Evolutionary conservation across 2,113 vertebrate genomes (phyloP), one percentile per base, ranked within the genome.

Genomic region (Gulo gulo): DNA sequence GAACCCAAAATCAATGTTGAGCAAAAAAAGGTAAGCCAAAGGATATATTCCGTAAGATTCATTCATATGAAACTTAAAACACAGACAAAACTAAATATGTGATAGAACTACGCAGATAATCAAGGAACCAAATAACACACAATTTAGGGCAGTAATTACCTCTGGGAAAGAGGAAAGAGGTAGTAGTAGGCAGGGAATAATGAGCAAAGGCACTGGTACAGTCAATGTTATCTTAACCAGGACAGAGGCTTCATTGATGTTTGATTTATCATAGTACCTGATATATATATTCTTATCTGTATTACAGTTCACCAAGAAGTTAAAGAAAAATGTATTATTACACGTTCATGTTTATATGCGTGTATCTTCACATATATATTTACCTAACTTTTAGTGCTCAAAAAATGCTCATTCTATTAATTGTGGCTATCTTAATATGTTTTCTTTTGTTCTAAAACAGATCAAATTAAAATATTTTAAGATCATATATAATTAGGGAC

Each of bases 1-100:
- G 29, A 57, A 10, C 23, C 0, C 4, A 34, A 57, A 34, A 39
- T 20, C 1, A 93, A 52, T 12, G 42, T 26, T 76, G 36, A 63
- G 29, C 39, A 50, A 55, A 83, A 89, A 96, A 90, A 5, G 21
- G 5, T 14, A 93, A 96, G 39, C 34, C 23, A 47, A 95, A 87
- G 24, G 39, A 61, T 23, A 80, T 47, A 93, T 45, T 63, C 6
- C 6, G 1, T 42, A 78, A 34, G n/a, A 89, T 20, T 85, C 39
- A 69, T 42, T 95, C 65, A 76, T 47, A 73, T 2, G 71, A 57
- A 95, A 94, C 59, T 95, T 73, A 79, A 95, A 95, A 71, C 10
- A 83, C 4, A 81, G 31, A 59, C 34, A 71, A 97, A 92, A 71
- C 10, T 45, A 57, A 83, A 57, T 6, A 36, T 52, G 10, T 79